A percentile compares a stretch with the other conserved stretches of the same genome.
Conservation (phyloP, 2,888 invertebrate genomes). For the Aproaerema taeniolella region DNA sequence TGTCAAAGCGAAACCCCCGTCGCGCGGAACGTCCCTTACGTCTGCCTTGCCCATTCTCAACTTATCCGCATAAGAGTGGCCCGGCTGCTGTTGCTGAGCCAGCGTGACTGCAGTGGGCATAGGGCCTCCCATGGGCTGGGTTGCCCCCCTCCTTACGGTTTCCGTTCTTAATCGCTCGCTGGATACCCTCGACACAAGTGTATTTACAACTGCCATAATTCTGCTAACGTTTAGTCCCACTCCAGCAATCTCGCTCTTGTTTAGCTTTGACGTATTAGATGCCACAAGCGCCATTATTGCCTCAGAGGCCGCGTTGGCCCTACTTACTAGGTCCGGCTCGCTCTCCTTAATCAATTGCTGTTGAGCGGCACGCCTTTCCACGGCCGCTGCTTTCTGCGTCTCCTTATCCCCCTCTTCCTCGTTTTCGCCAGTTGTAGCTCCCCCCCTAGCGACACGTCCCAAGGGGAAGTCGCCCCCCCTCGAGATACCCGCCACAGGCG, state of each 20-base stretch:
- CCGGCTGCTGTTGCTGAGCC: too few species aligned
- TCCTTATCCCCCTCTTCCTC: neutral
- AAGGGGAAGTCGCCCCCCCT: neutral
- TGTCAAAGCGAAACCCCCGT: neutral
- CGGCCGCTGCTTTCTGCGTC: neutral
- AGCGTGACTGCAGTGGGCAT: too few species aligned
- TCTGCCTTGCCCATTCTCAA: neutral
- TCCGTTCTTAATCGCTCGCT: too few species aligned
- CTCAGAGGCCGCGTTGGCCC: neutral
- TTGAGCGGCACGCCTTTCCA: neutral
- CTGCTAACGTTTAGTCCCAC: neutral
- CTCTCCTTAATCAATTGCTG: neutral
- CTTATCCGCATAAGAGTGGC: too few species aligned
- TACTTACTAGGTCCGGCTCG: neutral
- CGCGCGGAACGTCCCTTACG: neutral
- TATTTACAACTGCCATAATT: too few species aligned
- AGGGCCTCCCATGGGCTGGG: too few species aligned
- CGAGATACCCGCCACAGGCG: too few species aligned
- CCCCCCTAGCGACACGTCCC: neutral
- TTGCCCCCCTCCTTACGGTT: too few species aligned
- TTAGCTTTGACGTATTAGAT: neutral
- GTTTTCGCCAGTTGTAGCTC: neutral
- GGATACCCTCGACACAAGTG: too few species aligned
- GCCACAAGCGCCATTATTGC: neutral
- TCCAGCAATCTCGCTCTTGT: neutral